Conservation (phyloP, 2,888 invertebrate species). For the Rhamnusium bicolor region DNA sequence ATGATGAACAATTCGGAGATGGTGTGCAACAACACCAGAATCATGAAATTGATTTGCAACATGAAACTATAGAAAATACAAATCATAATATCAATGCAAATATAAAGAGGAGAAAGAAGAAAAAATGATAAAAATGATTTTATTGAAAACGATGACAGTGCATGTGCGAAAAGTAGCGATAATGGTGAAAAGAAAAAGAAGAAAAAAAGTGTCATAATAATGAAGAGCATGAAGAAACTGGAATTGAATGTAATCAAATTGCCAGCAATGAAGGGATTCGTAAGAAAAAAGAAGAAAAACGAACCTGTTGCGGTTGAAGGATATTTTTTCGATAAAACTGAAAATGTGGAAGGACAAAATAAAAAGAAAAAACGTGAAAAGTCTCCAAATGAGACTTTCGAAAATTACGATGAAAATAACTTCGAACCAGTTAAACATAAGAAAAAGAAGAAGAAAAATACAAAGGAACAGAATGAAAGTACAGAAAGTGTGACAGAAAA, state of each 20-base stretch:
- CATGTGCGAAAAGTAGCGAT: background rate
- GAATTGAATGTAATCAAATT: background rate
- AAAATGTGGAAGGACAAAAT: background rate
- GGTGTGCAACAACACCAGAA: background rate
- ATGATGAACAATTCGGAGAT: background rate
- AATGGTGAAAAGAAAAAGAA: background rate
- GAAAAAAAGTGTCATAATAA: background rate
- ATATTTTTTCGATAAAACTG: background rate
- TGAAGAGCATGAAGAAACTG: background rate
- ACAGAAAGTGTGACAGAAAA: background rate
- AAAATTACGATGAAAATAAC: background rate
- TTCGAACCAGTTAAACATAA: background rate
- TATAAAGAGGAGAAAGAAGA: background rate
- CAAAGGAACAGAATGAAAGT: background rate
- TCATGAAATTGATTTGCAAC: background rate
- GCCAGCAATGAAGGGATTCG: background rate
- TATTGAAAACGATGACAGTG: background rate
- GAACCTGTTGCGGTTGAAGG: background rate
- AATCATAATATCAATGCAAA: no score
- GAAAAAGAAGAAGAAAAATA: slow-evolving; percentile 3
- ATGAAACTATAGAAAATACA: no score
- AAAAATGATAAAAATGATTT: background rate
- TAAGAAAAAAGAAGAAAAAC: background rate
- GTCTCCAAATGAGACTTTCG: background rate
- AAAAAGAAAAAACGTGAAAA: background rate